Conservation (phyloP, 1,140 invertebrate species). For the Harlomillsia oculata region DNA sequence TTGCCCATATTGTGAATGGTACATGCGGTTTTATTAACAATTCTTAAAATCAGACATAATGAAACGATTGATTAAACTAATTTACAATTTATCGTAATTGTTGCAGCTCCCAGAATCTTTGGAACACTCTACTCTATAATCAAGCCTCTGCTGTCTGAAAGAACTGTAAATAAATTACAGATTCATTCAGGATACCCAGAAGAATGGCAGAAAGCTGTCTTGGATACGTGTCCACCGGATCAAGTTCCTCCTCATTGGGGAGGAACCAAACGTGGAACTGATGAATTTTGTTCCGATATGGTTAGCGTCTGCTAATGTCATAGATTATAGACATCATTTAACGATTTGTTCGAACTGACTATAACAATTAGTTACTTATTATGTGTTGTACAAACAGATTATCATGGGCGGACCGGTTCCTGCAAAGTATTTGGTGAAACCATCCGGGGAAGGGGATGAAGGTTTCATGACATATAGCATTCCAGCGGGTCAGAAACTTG, state of each 20-base stretch:
- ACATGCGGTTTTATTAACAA: not conserved
- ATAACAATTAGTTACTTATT: not conserved
- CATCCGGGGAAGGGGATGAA: not conserved
- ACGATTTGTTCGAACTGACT: not conserved
- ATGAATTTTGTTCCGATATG: slow-evolving; percentile 4
- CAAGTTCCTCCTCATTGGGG: slow-evolving; percentile 5
- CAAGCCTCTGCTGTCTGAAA: not conserved
- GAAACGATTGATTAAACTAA: not conserved
- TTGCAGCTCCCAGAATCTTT: not conserved
- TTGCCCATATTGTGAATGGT: not conserved
- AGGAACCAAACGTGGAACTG: slow-evolving; percentile 6
- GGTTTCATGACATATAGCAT: not conserved
- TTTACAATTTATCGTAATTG: not conserved
- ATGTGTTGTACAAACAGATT: not conserved
- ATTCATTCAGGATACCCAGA: not conserved
- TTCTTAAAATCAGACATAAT: not conserved
- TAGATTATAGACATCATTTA: not conserved
- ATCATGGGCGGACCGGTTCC: not conserved
- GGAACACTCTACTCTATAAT: not conserved
- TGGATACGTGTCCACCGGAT: not conserved
- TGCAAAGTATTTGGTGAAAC: not conserved
- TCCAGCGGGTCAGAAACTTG: not conserved
- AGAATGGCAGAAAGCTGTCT: not conserved
- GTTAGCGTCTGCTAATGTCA: not conserved
- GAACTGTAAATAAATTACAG: not conserved